Evolutionary conservation across 2,888 invertebrate species (phyloP), one percentile per base, ranked within the genome.

Genomic region (Epinotia nisella): DNA sequence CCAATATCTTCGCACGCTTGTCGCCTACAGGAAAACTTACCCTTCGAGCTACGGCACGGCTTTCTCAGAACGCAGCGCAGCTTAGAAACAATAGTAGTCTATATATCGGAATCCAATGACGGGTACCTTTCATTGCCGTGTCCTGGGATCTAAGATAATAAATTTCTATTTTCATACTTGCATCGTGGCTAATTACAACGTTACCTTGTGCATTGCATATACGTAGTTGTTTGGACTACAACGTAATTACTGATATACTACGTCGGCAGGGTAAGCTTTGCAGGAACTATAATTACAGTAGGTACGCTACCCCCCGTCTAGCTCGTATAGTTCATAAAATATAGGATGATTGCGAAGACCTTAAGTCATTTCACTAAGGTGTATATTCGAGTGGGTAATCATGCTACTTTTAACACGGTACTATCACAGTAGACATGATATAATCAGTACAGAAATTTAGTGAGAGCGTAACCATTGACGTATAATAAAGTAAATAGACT

Each of bases 261-360:
- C 17, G 61, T 61, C 51, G 53, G 53, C 69, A 70, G 69, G 24
- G 71, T 61, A 58, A 68, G 72, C 72, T 62, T 62, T 61, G 67
- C 35, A 67, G 67, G 61, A 72, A 72, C 72, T 72, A 68, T 72
- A 72, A 62, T 62, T 56, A 67, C 67, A 39, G 67, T 72, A 68
- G 61, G 67, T 62, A 61, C 64, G 53, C 29, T 66, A 67, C 72
- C 72, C 71, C 72, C 58, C 55, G 60, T 53, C 71, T 67, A 60
- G 66, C 45, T 41, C 66, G 41, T 41, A 56, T 19, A 51, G 55
- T 55, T 13, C 55, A n/a, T 66, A 66, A 66, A 66, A 41, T 41
- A 29, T 21, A 55, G 55, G 55, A 39, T 41, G 21, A 21, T 24
- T 41, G 41, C 19, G 15, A 56, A 41, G 24, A 66, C 66, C 19